Base-by-base conservation (phyloP, 2,888 invertebrate genomes). In the Hydroisotoma schaefferi region DNA sequence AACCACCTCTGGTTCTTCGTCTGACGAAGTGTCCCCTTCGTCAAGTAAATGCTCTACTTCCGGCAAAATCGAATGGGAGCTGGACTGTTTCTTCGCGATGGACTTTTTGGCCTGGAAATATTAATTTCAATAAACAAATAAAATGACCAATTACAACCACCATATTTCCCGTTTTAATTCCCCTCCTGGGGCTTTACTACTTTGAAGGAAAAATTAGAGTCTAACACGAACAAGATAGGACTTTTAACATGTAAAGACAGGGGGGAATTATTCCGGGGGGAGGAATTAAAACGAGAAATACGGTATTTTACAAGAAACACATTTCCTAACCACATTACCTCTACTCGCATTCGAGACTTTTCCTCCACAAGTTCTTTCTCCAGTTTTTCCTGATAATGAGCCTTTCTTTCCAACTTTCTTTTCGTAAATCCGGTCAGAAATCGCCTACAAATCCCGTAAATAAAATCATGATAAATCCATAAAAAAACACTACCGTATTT, bases 371-470 rank as follows among this genome's bases (percentile, higher is more conserved):
- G 38, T 29, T 70, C 63, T 43, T 64, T 65, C n/a, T 67, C 67
- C 55, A 72, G 43, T 27, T 67, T 69, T n/a, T 58, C 53, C 43
- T 65, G 64, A 28, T 69, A 68, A n/a, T 63, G 55, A 18, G 59
- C 68, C 29, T 70, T 70, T 37, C 69, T 52, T 56, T 68, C 59
- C 33, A 65, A 61, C 26, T 72, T 72, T 26, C 72, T 46, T 40
- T 72, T 70, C 10, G 63, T 65, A 57, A 70, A 72, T 29, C 72
- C 72, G 8, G 56, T 58, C n/a, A 72, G 48, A 54, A 62, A 72
- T 15, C 70, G 63, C 22, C 72, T 72, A n/a, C n/a, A n/a, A n/a
- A n/a, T n/a, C n/a, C n/a, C n/a, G n/a, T n/a, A n/a, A n/a, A n/a
- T n/a, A n/a, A n/a, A n/a, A n/a, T n/a, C n/a, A n/a, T n/a, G n/a